Evolutionary conservation across 2,113 vertebrate species (phyloP), one percentile per base, ranked within the genome.

Genomic region (Phalacrocorax aristotelis): DNA sequence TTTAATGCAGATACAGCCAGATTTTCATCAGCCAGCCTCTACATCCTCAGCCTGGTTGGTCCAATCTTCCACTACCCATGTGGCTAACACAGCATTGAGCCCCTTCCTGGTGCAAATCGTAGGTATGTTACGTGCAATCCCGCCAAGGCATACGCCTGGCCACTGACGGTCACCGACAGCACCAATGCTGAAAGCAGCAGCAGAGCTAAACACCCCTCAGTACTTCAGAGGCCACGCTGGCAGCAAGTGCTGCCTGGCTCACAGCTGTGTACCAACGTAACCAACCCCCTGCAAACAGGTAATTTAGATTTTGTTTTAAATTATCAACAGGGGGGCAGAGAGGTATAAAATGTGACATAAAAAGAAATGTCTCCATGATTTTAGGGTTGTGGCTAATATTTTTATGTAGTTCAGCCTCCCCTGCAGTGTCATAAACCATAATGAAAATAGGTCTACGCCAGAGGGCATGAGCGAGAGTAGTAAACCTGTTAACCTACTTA

Each of bases 81-180:
- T 30, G 30, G 62, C 27, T 49, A 52, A 49, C 30, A 8, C 7
- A 22, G 61, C 42, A n/a, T 8, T 52, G 32, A 48, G 13, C 19
- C 44, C 60, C 42, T 3, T 51, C 18, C 51, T 22, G 30, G 69
- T 22, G 55, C 57, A 51, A 54, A 48, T 3, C 4, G 4, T 4
- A 26, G 18, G 26, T 20, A 4, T 3, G 22, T 30, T 38, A 13
- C 0, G 6, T 49, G 69, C 46, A 36, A 4, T 11, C 51, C 36
- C 74, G 20, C 13, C 0, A 1, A 62, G 46, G 51, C 61, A 8
- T 34, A 7, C 20, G 15, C 5, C 22, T 1, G 2, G 22, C 10
- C 49, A 10, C 13, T 10, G 68, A 27, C 13, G 29, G 42, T 9
- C 77, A 40, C 42, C 12, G n/a, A 21, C 26, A 72, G 55, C 34